Evolutionary conservation across 2,113 vertebrate genomes (phyloP).

Genomic region (Pseudorhombus dupliciocellatus): DNA sequence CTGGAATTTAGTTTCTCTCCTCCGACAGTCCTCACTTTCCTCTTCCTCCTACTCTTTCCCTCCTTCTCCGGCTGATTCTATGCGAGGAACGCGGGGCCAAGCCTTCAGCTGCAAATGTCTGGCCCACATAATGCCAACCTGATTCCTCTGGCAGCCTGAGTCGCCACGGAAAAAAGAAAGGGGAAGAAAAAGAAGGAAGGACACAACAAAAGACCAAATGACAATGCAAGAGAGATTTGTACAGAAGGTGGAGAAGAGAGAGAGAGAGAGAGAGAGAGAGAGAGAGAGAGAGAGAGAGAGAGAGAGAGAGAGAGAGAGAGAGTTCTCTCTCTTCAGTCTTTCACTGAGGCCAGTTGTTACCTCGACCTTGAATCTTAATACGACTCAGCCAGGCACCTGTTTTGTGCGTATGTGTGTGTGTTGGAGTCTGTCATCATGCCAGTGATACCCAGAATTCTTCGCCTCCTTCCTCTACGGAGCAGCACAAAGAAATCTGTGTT

Average conservation of each 20-base stretch:
- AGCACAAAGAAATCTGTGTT: conserved; percentile 74
- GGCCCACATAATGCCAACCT: conserved; percentile 50
- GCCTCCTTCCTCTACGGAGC: conserved; percentile 56
- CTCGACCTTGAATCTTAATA: conserved; percentile 72
- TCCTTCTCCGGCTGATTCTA: conserved; percentile 22
- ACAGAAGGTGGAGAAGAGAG: background rate
- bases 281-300: background rate
- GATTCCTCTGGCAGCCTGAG: conserved; percentile 45
- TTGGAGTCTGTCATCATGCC: conserved; percentile 55
- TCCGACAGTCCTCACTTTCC: conserved; percentile 1
- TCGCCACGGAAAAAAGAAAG: conserved; percentile 23
- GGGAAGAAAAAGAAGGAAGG: conserved; percentile 3
- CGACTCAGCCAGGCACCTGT: conserved; percentile 62
- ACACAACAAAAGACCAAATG: conserved; percentile 20
- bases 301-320: background rate
- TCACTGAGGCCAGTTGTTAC: conserved; percentile 27
- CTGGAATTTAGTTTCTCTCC: background rate
- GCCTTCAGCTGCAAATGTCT: conserved; percentile 58
- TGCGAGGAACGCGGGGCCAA: conserved; percentile 37
- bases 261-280: background rate
- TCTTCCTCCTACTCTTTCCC: conserved; percentile 27
- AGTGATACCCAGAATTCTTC: conserved; percentile 67
- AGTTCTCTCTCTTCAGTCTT: conserved; percentile 11
- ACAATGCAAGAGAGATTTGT: conserved; percentile 10
- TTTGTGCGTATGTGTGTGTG: conserved; percentile 44